Base-by-base conservation (phyloP, 2,797 vertebrate species). In the Brachymystax lenok region DNA sequence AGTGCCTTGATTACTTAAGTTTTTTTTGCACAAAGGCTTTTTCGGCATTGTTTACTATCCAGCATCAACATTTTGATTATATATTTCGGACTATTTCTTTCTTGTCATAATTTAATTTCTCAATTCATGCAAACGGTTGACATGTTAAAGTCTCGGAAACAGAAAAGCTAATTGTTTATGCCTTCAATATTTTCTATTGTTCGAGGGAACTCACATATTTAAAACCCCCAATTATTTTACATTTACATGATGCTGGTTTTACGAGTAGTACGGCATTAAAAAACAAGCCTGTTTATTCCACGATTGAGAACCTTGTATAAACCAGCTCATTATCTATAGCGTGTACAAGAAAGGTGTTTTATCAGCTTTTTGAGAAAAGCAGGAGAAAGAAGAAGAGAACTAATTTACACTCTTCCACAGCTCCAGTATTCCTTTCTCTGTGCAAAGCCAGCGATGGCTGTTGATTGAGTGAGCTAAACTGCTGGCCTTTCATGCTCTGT, bases 391-490 rank as follows among this genome's bases (percentile, higher is more conserved):
- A 81, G 80, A 72, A 79, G 83, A 82, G 81, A 88, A 79, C 79
- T 87, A 87, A 89, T 89, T 89, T 85, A 89, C 88, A 89, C 88
- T 87, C 82, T 77, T 83, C 79, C 77, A 70, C 81, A 78, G 80
- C 84, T 77, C 19, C 70, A 83, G 73, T 76, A 77, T 81, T 87
- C 84, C 79, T 83, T 86, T 90, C 83, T 84, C 84, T 69, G 74
- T 76, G 83, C 19, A 16, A 78, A 78, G 86, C 79, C 72, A 35
- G 86, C 68, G 77, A 83, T 75, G 83, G 79, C 76, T 69, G 72
- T 66, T 73, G 78, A 80, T 80, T 83, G 84, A 81, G 78, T 87
- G 83, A 85, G 83, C 79, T 66, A 85, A 88, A 84, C 79, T 71
- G 77, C 70, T 51, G 71, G 70, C 75, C 80, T 71, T 82, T 68